Base-by-base conservation (phyloP, 2,888 invertebrate genomes). In the Adelognathus sp. region DNA sequence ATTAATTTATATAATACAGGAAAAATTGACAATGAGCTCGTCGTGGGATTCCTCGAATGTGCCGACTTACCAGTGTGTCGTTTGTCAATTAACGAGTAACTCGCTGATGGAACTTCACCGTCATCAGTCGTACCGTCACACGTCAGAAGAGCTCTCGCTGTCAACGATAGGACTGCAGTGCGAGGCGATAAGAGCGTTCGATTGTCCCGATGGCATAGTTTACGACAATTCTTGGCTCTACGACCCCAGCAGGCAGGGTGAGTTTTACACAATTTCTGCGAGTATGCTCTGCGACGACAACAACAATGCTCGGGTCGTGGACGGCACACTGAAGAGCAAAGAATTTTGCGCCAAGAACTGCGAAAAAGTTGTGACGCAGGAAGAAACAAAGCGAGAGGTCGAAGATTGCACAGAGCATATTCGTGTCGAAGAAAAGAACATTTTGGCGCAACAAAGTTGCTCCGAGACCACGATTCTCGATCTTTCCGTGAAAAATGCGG, bases 71-170 rank as follows among this genome's bases (percentile, higher is more conserved):
- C 84, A 86, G 41, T 89, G 89, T 67, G 80, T 87, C 9, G 85
- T 88, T 39, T 89, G 89, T 74, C 82, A 86, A 16, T 66, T 80
- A 7, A 33, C 76, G 16, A 85, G 79, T 46, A 33, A 50, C 7
- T 86, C 87, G n/a, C 36, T 87, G 5, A 64, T 63, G 1, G 85
- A 86, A 31, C 81, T 89, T 9, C 88, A 89, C 63, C 78, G 83
- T 61, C 89, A 89, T 81, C 87, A 89, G 54, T 84, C 84, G 0
- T 83, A 81, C 31, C 67, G 72, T 50, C 89, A 89, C 54, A 86
- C 85, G 3, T 39, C 81, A 6, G 86, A 87, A 75, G 87, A 89
- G 63, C 79, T 89, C 27, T 89, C 89, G 0, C 72, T 86, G 1
- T 83, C 86, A 3, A 80, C 86, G 1, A 84, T 89, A 24, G 81